Conservation (phyloP, 2,888 invertebrate species). For the Folsomia candida region DNA sequence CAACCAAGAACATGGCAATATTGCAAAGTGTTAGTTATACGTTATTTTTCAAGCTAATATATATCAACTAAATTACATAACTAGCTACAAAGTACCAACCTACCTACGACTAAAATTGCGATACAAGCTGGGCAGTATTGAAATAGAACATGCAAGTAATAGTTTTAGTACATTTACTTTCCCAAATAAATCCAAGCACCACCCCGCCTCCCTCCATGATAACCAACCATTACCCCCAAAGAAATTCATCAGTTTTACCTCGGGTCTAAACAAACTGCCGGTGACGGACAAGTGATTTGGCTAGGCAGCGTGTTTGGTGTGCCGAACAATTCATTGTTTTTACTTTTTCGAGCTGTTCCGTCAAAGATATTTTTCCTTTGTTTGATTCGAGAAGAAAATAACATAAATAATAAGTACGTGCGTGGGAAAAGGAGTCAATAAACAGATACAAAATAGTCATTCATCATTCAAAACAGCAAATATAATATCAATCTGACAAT, state of each 20-base stretch:
- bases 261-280: conserved; percentile 46
- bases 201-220: too few relatives aligned
- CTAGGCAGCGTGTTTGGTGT: conserved; percentile 38
- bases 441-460: conserved; percentile 12
- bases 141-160: too few relatives aligned
- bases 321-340: conserved; percentile 28
- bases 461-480: neutral
- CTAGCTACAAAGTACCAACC: too few relatives aligned
- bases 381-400: conserved; percentile 23
- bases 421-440: conserved; percentile 9
- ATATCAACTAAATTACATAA: too few relatives aligned
- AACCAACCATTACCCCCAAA: neutral
- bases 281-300: conserved; percentile 43
- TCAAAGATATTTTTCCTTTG: conserved; percentile 46
- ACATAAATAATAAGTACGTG: conserved; percentile 14
- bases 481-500: too few relatives aligned
- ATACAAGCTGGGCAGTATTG: too few relatives aligned
- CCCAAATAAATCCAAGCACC: too few relatives aligned
- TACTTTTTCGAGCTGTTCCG: conserved; percentile 41
- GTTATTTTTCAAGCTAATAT: too few relatives aligned
- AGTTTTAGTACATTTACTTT: too few relatives aligned
- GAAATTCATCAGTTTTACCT: conserved; percentile 31
- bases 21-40: too few relatives aligned
- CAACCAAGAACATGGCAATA: neutral
- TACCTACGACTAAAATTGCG: too few relatives aligned